Percentiles rank a stretch among this genome's conserved stretches.
These are phyloP conservation scores for Maccullochella peelii DNA, from an alignment of 2,113 vertebrate genomes.

Conservation along the genomic window DNA sequence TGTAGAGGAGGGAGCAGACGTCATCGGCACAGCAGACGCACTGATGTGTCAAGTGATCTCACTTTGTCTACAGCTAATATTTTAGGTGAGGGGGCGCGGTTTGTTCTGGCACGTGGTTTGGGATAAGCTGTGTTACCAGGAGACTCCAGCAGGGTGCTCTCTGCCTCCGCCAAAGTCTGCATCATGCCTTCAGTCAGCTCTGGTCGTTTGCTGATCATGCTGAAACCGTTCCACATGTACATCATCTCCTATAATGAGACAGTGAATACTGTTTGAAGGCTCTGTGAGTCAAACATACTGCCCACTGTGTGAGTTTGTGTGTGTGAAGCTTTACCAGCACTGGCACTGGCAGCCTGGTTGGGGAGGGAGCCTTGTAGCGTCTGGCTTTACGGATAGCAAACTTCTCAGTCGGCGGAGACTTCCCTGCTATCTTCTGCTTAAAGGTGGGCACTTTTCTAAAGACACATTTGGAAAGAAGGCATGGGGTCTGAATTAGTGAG, in stretches of 20 bases:
- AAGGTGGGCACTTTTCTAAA: constrained; percentile 84
- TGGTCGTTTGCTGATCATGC: constrained; percentile 82
- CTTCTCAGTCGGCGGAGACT: constrained; percentile 89
- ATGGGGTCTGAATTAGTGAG: not conserved
- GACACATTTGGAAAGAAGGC: not conserved
- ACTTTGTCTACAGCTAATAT: not conserved
- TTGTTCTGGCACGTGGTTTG: not conserved
- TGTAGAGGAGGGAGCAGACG: constrained; percentile 47
- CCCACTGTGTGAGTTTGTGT: not conserved
- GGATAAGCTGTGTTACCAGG: constrained; percentile 69
- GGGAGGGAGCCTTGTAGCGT: constrained; percentile 80
- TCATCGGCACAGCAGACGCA: not conserved
- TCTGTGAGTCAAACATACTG: not conserved
- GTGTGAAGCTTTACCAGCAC: constrained; percentile 82
- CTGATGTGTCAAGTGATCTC: not conserved
- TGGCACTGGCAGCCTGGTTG: constrained; percentile 80
- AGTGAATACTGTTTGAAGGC: not conserved
- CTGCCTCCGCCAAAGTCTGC: constrained; percentile 82
- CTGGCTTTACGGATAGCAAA: constrained; percentile 88
- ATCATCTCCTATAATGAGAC: constrained; percentile 86
- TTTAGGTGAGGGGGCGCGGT: accelerated
- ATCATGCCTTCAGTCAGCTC: constrained; percentile 85
- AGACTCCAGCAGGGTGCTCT: constrained; percentile 79
- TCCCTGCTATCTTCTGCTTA: constrained; percentile 89
- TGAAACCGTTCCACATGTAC: constrained; percentile 90